Evolutionary conservation across 2,113 vertebrate species (phyloP), one percentile per base, ranked within the genome.

Genomic region (Protobothrops mucrosquamatus): DNA sequence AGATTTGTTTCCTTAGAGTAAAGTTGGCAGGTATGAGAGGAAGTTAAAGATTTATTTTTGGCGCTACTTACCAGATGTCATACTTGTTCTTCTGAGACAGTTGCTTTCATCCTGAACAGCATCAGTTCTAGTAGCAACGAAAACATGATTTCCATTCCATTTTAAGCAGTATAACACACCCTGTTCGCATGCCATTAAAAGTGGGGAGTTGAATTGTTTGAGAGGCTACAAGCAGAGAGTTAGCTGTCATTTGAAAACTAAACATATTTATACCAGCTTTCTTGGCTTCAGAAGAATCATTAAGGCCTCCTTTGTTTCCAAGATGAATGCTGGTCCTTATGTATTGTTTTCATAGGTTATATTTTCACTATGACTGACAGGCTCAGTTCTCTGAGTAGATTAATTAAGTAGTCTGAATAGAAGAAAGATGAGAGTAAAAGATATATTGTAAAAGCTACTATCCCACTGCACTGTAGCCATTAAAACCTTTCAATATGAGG

Each of bases 21-120:
- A 87, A 95, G 93, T 94, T 96, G 96, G 97, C 97, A 97, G 96
- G 96, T 96, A 94, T 90, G 95, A 95, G 94, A 92, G 93, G 94
- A 96, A 97, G 96, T 97, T 96, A 96, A 96, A 97, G 97, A 97
- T 98, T 96, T 96, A 96, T 97, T 96, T 97, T 96, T 91, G 95
- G 96, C 93, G 96, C 94, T 74, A 22, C 89, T 94, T 96, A 96
- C 93, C 97, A 97, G 95, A 96, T 97, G 96, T 96, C 97, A 95
- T 95, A 93, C 96, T 95, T 95, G 96, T 94, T 97, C 93, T 96
- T 96, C 94, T 87, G 93, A 97, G 96, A 96, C 95, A 94, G 94
- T 95, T 94, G 89, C 96, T 97, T 97, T 97, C 94, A 96, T 97
- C 97, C 97, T 64, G 89, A 92, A 92, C 96, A 90, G 92, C 96